Conservation (phyloP, 2,113 vertebrate species). For the Nothoprocta perdicaria region DNA sequence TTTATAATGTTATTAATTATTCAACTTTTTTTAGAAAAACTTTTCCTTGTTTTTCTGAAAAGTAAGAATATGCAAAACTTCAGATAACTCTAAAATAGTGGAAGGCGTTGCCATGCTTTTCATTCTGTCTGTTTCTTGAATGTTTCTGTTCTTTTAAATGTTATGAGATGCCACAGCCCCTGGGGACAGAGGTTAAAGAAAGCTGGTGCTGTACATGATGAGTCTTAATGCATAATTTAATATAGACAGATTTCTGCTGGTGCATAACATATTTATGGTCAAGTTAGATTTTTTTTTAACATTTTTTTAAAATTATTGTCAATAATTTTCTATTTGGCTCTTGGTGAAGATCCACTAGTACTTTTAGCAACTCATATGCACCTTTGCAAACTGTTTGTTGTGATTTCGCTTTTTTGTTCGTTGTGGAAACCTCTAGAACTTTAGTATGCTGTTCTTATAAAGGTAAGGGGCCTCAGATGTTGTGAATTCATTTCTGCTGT, state of each 20-base stretch:
- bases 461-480: background rate
- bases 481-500: background rate
- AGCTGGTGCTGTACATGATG: background rate
- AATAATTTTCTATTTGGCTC: background rate
- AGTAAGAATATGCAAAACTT: background rate
- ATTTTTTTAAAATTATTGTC: too few species aligned
- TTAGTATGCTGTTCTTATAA: background rate
- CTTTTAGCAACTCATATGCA: background rate
- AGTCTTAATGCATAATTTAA: background rate
- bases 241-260: background rate
- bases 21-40: background rate
- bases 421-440: background rate
- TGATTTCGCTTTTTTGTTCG: background rate
- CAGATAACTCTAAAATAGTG: background rate
- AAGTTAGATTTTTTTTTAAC: background rate
- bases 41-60: background rate
- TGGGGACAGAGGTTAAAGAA: background rate
- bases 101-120: background rate
- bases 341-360: background rate
- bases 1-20: background rate
- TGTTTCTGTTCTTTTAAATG: background rate
- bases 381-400: background rate
- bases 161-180: background rate
- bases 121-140: background rate
- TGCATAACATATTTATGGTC: background rate